Conservation (phyloP, 2,888 invertebrate genomes). For the Melieria omissa region DNA sequence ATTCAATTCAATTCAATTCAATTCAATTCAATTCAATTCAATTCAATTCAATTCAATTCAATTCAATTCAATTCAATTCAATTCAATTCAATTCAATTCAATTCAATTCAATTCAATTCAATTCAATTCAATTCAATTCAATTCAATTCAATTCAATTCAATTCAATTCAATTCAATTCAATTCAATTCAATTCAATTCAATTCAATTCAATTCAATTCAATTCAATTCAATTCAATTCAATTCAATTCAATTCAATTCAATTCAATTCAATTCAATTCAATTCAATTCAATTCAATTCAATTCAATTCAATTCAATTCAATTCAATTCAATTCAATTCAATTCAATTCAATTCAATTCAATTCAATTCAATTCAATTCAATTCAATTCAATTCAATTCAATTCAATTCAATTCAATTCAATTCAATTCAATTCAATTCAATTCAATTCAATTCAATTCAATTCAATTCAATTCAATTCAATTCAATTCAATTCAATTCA, state of each 20-base stretch:
- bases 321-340: neutral
- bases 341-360: neutral
- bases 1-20: neutral
- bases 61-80: neutral
- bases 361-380: neutral
- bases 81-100: neutral
- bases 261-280: neutral
- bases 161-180: neutral
- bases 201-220: neutral
- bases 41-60: neutral
- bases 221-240: neutral
- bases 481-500: neutral
- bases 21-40: neutral
- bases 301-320: neutral
- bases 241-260: neutral
- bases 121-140: neutral
- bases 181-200: neutral
- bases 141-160: neutral
- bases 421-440: neutral
- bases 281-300: neutral
- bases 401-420: neutral
- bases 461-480: neutral
- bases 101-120: neutral
- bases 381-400: neutral
- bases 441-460: neutral